Evolutionary conservation across 2,797 vertebrate genomes (phyloP).

Genomic region (Acropternis orthonyx): DNA sequence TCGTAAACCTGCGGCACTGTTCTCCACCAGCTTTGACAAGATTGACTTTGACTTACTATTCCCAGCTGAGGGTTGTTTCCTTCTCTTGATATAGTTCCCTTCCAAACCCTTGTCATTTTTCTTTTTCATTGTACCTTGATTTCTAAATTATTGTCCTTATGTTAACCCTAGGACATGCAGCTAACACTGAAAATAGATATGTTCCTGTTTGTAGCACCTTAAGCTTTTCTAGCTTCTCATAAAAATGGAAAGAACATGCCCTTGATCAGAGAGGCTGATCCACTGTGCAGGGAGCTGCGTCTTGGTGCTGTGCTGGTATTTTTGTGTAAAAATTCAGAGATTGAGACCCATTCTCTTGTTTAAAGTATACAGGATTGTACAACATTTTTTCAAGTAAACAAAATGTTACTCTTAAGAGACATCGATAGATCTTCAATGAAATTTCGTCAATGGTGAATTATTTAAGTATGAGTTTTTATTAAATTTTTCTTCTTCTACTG

Average conservation of each 20-base stretch:
- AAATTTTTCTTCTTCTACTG: not conserved
- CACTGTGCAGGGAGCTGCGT: not conserved
- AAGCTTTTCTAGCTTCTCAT: not conserved
- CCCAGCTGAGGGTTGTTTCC: constrained; percentile 36
- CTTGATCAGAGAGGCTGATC: not conserved
- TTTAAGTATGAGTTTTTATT: not conserved
- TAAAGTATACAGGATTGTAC: not conserved
- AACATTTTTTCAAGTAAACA: not conserved
- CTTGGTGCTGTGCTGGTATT: not conserved
- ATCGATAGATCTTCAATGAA: not conserved
- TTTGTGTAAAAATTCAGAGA: not conserved
- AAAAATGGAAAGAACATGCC: not conserved
- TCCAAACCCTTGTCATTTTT: constrained; percentile 33
- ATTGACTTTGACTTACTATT: constrained; percentile 44
- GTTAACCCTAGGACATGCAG: not conserved
- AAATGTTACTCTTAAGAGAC: not conserved
- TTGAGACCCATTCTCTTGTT: not conserved
- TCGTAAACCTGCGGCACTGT: constrained; percentile 8
- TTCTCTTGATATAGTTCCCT: not conserved
- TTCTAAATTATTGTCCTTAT: constrained; percentile 37
- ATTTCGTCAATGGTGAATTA: not conserved
- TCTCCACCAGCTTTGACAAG: constrained; percentile 28
- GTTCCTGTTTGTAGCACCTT: not conserved
- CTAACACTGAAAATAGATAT: not conserved
- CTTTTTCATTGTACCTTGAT: constrained; percentile 13